Evolutionary conservation across 2,797 vertebrate genomes (phyloP), one percentile per base, ranked within the genome.

Genomic region (Anisognathus igniventris): DNA sequence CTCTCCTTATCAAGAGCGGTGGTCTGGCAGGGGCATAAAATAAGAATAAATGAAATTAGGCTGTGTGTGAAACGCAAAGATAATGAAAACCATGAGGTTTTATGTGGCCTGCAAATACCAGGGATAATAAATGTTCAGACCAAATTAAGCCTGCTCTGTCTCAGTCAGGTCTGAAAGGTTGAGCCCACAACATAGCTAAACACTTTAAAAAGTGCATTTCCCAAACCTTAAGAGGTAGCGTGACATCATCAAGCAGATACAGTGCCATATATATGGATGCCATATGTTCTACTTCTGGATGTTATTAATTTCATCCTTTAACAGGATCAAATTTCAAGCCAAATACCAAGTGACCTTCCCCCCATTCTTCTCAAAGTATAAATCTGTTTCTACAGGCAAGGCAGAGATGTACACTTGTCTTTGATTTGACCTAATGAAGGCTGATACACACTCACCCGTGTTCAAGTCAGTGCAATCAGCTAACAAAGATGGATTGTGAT

Each of bases 1-100:
- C 99, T 99, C 99, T 99, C 98, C 98, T 99, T 99, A 99, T 99
- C 99, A 99, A 99, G 98, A 99, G 99, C 97, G 98, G 99, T 99
- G 98, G 98, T 99, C 99, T 99, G 98, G 95, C 98, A 97, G 97
- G 97, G 98, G 97, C 98, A 97, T 98, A 98, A 98, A 98, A 98
- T 98, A 96, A 98, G 96, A 98, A 97, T 98, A 97, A 97, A 97
- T 94, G 94, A 98, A 97, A 97, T 98, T 98, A 98, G 97, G 97
- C 97, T 92, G 89, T 85, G 91, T 89, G 95, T 95, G 95, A 93
- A 97, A 88, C 39, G 92, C 94, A 87, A 86, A 72, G 58, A 45
- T 93, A 95, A 90, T 80, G 90, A 94, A 94, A 96, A 96, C 91
- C 94, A 93, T 85, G 73, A 95, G 74, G 40, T 80, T 74, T 84